Evolutionary conservation across 2,888 invertebrate species (phyloP), one percentile per base, ranked within the genome.

Genomic region (Acleris holmiana): DNA sequence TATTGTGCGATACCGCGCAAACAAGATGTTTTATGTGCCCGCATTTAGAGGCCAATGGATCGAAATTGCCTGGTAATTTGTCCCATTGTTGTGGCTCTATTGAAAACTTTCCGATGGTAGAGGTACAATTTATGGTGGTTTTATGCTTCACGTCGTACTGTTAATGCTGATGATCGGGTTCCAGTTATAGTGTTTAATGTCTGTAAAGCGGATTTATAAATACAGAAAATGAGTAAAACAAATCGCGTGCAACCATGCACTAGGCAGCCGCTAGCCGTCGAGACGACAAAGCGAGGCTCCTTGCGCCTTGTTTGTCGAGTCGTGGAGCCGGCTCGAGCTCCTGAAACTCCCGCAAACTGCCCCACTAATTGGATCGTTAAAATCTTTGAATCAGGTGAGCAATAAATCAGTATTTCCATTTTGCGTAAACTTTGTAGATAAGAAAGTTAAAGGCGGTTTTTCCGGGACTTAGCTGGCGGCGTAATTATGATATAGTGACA

Each of bases 11-110:
- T 80, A 78, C 76, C 77, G 71, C 76, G 83, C 85, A 87, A 89
- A 89, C 87, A 88, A 85, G 83, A 85, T 88, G 85, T 88, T 90
- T 88, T 89, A 89, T 87, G 84, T 83, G 79, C 78, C 77, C 78
- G 80, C 87, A 89, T 91, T 65, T 88, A 86, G 75, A 76, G 72
- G 76, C 74, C 83, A 83, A 84, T 80, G 84, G 82, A 83, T 85
- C 82, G 86, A 85, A 87, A 86, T 85, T 84, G 80, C 79, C 76
- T 73, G 70, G 82, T 80, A 81, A 84, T 84, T 84, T 82, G 79
- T 80, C 79, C 79, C 78, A 77, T 82, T 83, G 79, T 83, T 73
- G 70, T 68, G 71, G 71, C 67, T 70, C 68, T 69, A 74, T 75
- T 74, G 78, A 77, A 77, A 79, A 77, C 71, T 74, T 61, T 59